Evolutionary conservation across 2,888 invertebrate species (phyloP).

Genomic region (Amiota communis): DNA sequence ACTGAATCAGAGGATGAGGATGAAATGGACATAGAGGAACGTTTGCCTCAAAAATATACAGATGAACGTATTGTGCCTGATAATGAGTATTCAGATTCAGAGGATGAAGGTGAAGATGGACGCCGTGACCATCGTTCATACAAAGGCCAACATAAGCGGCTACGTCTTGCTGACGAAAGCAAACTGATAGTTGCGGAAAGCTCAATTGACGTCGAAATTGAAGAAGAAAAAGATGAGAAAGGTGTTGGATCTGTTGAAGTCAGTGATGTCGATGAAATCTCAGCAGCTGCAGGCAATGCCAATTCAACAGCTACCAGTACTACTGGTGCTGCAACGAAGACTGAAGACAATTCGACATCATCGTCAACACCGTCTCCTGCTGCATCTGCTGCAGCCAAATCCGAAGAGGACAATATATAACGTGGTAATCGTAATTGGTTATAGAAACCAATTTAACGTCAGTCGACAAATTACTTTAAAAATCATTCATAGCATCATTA

Average conservation of each 20-base stretch:
- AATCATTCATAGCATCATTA: conserved; percentile 58
- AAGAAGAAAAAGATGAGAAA: conserved; percentile 78
- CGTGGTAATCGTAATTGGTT: conserved; percentile 71
- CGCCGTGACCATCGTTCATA: conserved; percentile 79
- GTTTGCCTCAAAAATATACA: conserved; percentile 85
- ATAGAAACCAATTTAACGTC: conserved; percentile 71
- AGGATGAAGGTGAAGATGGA: conserved; percentile 85
- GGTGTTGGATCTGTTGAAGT: conserved; percentile 41
- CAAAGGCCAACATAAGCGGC: conserved; percentile 80
- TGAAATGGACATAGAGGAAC: conserved; percentile 91
- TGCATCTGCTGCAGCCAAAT: conserved; percentile 54
- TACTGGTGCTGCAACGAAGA: conserved; percentile 35
- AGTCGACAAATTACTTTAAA: conserved; percentile 65
- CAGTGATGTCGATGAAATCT: conserved; percentile 53
- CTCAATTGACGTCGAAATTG: conserved; percentile 61
- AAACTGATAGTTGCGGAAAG: conserved; percentile 60
- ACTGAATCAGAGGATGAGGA: conserved; percentile 82
- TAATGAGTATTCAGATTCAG: conserved; percentile 94
- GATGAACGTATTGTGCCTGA: conserved; percentile 97
- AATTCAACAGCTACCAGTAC: conserved; percentile 41
- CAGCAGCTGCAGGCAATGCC: conserved; percentile 59
- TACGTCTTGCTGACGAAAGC: conserved; percentile 80
- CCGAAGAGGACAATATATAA: conserved; percentile 72
- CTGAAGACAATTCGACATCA: conserved; percentile 44
- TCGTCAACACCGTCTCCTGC: conserved; percentile 40